These are phyloP conservation scores for Rhopalosiphum nymphaeae DNA, from an alignment of 2,888 invertebrate species.

Conservation along the genomic window DNA sequence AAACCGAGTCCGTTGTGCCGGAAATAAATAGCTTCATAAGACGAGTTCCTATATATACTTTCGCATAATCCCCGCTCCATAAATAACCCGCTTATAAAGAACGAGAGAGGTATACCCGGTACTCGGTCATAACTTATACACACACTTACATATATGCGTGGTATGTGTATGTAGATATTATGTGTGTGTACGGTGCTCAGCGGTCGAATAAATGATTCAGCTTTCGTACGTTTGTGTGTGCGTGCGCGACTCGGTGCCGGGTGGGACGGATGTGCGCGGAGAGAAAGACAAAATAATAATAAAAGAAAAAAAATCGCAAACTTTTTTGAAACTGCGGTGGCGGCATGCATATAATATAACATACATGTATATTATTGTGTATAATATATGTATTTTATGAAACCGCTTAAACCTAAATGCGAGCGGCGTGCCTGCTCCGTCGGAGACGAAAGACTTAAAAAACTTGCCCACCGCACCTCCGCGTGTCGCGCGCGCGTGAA, in stretches of 20 bases:
- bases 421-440: not conserved
- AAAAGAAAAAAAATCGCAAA: slow-evolving; percentile 7
- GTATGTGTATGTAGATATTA: not conserved
- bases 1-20: slow-evolving; percentile 60
- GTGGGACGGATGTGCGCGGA: not conserved
- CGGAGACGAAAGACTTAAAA: slow-evolving; percentile 25
- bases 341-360: not conserved
- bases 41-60: slow-evolving; percentile 60
- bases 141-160: not conserved
- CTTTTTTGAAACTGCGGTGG: slow-evolving; percentile 10
- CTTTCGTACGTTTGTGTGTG: not conserved
- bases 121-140: slow-evolving; percentile 53
- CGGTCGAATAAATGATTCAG: slow-evolving; percentile 59
- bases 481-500: not conserved
- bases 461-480: not conserved
- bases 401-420: slow-evolving; percentile 17
- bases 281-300: slow-evolving; percentile 1
- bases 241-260: not conserved
- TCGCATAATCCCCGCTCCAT: slow-evolving; percentile 61
- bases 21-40: slow-evolving; percentile 65
- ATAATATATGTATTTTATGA: not conserved
- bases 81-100: slow-evolving; percentile 63
- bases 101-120: slow-evolving; percentile 2
- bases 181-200: not conserved
- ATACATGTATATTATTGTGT: slow-evolving; percentile 5